Evolutionary conservation across 2,113 vertebrate species (phyloP), one percentile per base, ranked within the genome.

Genomic region (Dipodomys stephensi): DNA sequence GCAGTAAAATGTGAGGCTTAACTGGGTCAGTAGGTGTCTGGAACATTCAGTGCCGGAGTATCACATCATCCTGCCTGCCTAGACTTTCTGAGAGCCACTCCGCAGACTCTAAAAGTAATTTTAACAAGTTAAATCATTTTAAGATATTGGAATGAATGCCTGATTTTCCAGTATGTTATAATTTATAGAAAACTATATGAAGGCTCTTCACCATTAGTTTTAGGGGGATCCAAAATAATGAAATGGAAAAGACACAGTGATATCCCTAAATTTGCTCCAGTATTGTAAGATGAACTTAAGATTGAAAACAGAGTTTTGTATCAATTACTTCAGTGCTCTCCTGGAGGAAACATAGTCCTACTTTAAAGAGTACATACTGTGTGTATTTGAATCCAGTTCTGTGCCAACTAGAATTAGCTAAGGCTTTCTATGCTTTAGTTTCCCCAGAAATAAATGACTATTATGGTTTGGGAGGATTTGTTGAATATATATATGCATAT

Each of bases 1-100:
- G 92, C 86, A 92, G 80, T 87, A 85, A 91, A 77, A 80, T 32
- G 27, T 65, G 64, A 30, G 74, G 69, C n/a, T 60, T 74, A 62
- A 28, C 32, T 19, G 35, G 7, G 15, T 44, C 69, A 77, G 60
- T 49, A 6, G 7, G 49, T 86, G 80, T 85, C 79, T 90, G 89
- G 53, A 94, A 94, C 87, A 86, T 88, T 76, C 83, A 10, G 67
- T 88, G 60, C 83, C 49, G 0, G 39, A 2, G 13, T 60, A 69
- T 71, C 71, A 49, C 46, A 39, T 82, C 62, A 80, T 57, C 15
- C 78, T 62, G 62, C 23, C 22, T 87, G 15, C 57, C 53, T 84
- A 62, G 65, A 69, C 39, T 72, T 95, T 74, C 71, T 67, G 10
- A n/a, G 79, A 83, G 32, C 62, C 62, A 88, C 20, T 79, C 15